Percentiles rank a stretch among this genome's conserved stretches.
These are phyloP conservation scores for Neosilurus mollespiculum DNA, from an alignment of 2,797 vertebrate genomes.

Conservation along the genomic window DNA sequence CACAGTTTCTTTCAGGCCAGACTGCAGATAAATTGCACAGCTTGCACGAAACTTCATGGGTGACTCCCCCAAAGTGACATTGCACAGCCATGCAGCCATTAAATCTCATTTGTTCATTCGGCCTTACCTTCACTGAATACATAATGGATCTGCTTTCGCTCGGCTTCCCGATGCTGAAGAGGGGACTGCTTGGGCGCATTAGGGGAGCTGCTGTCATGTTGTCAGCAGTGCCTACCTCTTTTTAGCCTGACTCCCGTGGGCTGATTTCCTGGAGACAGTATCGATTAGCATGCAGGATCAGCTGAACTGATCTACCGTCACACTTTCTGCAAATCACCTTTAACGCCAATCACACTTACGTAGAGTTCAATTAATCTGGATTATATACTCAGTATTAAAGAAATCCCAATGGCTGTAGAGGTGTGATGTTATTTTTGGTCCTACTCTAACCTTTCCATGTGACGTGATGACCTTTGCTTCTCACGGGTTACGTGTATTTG, in stretches of 20 bases:
- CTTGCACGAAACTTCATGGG: constrained; percentile 34
- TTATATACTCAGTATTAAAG: not conserved
- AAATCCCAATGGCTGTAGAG: not conserved
- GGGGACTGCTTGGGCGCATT: constrained; percentile 48
- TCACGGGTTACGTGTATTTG: not conserved
- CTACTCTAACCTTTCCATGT: not conserved
- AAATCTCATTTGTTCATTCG: constrained; percentile 55
- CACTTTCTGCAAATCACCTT: constrained; percentile 39
- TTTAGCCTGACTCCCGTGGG: constrained; percentile 31
- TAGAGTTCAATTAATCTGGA: constrained; percentile 8
- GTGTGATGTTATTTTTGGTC: not conserved
- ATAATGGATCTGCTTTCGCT: constrained; percentile 44
- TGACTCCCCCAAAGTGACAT: constrained; percentile 54
- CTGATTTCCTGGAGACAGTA: constrained; percentile 46
- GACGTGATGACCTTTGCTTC: not conserved
- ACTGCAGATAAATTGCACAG: constrained; percentile 16
- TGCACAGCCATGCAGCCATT: constrained; percentile 54
- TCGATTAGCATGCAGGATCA: constrained; percentile 51
- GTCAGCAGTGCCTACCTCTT: constrained; percentile 42
- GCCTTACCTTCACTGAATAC: constrained; percentile 48
- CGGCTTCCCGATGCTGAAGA: constrained; percentile 19
- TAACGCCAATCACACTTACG: constrained; percentile 21
- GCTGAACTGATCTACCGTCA: constrained; percentile 48
- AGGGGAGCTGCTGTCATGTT: constrained; percentile 44
- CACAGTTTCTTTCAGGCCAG: not conserved